Evolutionary conservation across 2,888 invertebrate species (phyloP), one percentile per base, ranked within the genome.

Genomic region (Uloborus plumipes): DNA sequence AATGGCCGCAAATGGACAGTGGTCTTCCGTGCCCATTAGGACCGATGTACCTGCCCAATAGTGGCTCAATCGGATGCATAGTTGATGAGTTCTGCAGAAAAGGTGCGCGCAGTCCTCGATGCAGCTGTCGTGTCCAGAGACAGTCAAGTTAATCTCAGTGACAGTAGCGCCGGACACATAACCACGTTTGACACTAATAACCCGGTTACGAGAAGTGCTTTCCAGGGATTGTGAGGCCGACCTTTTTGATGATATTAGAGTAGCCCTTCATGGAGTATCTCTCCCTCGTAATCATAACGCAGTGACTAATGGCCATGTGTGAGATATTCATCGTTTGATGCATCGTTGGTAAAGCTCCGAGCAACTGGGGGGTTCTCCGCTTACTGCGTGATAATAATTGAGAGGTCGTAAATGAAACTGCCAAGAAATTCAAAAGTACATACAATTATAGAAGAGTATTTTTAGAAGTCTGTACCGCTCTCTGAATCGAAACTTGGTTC

Each of bases 131-230:
- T 65, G 70, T 59, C 51, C 80, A 69, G 80, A 80, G 80, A 80
- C 80, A 80, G 80, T 22, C 70, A 81, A 74, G 80, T 81, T 81
- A 81, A 81, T 81, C 80, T 74, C 80, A 55, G 70, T 64, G 70
- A 70, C 80, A 74, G 74, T 69, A 26, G 73, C 69, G 53, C 31
- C 58, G 80, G 39, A 55, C 75, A 62, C 58, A 49, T 75, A 81
- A 81, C 69, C 69, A 81, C 74, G 69, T 81, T 81, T 81, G 80
- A 81, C 80, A 81, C 80, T 81, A 81, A 81, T 81, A 81, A 81
- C 80, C 62, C 59, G 73, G 80, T 81, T 81, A 81, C 20, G 74
- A 51, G 74, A 69, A 80, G 79, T 73, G 79, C 62, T 73, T 69
- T 73, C 61, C 58, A 66, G 74, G 73, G 61, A 67, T 65, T 80